These are phyloP conservation scores for Meriones unguiculatus DNA, from an alignment of 2,113 vertebrate genomes.

Conservation along the genomic window DNA sequence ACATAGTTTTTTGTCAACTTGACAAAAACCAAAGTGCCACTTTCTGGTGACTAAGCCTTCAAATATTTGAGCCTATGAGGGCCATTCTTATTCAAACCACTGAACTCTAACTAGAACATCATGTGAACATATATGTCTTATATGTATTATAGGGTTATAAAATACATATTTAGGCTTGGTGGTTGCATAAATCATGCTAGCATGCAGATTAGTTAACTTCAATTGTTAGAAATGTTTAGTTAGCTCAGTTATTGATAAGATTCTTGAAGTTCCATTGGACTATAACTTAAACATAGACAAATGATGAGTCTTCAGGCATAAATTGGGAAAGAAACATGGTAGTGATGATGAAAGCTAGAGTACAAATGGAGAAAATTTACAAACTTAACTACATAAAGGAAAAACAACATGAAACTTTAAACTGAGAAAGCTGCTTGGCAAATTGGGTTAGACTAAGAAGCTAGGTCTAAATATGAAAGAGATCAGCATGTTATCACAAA, in stretches of 20 bases:
- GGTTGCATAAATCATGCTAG: background rate
- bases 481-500: background rate
- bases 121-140: background rate
- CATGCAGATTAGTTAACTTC: background rate
- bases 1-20: background rate
- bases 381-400: background rate
- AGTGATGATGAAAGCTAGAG: background rate
- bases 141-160: background rate
- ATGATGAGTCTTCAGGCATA: background rate
- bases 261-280: background rate
- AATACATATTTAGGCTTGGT: background rate
- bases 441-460: background rate
- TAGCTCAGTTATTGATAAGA: background rate
- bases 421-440: background rate
- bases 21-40: background rate
- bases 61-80: background rate
- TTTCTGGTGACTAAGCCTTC: background rate
- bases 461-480: background rate
- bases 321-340: background rate
- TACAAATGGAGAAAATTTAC: background rate
- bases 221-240: background rate
- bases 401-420: background rate
- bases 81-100: background rate
- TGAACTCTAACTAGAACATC: background rate
- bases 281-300: background rate